Base-by-base conservation (phyloP, 2,888 invertebrate species). In the Erebia palarica region DNA sequence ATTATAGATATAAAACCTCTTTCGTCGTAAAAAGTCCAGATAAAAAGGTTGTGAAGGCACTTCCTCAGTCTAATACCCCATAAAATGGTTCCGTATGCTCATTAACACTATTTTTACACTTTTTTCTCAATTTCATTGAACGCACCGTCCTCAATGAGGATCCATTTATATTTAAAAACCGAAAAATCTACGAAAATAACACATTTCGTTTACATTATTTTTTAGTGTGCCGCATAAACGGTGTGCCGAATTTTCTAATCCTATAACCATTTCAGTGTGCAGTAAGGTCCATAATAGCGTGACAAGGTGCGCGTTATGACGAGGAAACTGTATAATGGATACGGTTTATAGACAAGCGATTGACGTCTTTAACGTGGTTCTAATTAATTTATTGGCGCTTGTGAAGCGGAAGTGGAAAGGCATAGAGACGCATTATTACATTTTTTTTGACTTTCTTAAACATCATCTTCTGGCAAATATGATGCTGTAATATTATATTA, bases 1-100 rank as follows among this genome's bases (percentile, higher is more conserved):
- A 92, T 92, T 91, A 91, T 89, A 90, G 83, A 86, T 91, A 92
- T 92, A 90, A 92, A 92, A 92, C 89, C 91, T 88, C 89, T 86
- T 85, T 85, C 76, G 82, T 84, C 91, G 82, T 92, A 86, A 92
- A 91, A 90, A 83, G 77, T 78, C 82, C 83, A 88, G 89, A 90
- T 90, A 91, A 91, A 92, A 91, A 89, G 86, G 86, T 86, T 85
- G 85, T 89, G 82, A 78, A 86, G 85, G 82, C 86, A 91, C 92
- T 91, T 92, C 91, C 91, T 91, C 80, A 78, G 80, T 76, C 81
- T 85, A 86, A 87, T 83, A 76, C 75, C 84, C 82, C 86, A 86
- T 91, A 90, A 91, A 92, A 91, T 85, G 82, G 84, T 84, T 84
- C 90, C 86, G 83, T 84, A 76, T 78, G 75, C 70, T 83, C 86